Evolutionary conservation across 2,797 vertebrate species (phyloP).

Genomic region (Muscicapa striata): DNA sequence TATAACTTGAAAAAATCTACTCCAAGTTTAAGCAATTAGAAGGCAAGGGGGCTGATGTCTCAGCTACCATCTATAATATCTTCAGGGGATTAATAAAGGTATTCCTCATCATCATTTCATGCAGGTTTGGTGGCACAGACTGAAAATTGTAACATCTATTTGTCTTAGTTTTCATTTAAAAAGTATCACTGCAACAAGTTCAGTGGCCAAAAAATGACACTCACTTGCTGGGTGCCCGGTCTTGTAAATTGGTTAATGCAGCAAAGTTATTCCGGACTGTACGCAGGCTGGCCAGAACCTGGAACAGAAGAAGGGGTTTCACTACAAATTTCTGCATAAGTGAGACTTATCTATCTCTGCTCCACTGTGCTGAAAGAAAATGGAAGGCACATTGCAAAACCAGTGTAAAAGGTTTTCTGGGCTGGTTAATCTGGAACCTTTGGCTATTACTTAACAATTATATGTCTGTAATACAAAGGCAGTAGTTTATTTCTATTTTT

Average conservation of each 20-base stretch:
- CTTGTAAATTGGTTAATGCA: conserved; percentile 96
- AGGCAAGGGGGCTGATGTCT: background rate
- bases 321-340: background rate
- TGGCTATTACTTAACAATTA: background rate
- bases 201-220: conserved; percentile 51
- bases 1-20: background rate
- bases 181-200: background rate
- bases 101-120: background rate
- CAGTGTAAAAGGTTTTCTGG: background rate
- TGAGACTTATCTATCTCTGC: background rate
- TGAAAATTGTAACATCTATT: background rate
- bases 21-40: background rate
- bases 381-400: background rate
- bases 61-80: background rate
- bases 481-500: background rate
- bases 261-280: conserved; percentile 99
- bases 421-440: background rate
- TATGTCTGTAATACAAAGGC: background rate
- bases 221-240: conserved; percentile 93
- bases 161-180: background rate
- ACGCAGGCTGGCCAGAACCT: conserved; percentile 97
- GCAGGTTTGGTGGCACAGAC: background rate
- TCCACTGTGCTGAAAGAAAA: background rate
- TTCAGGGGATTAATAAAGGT: conserved; percentile 21
- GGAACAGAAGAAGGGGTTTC: conserved; percentile 35